Evolutionary conservation across 1,140 invertebrate genomes (phyloP).

Genomic region (Aphis gossypii): DNA sequence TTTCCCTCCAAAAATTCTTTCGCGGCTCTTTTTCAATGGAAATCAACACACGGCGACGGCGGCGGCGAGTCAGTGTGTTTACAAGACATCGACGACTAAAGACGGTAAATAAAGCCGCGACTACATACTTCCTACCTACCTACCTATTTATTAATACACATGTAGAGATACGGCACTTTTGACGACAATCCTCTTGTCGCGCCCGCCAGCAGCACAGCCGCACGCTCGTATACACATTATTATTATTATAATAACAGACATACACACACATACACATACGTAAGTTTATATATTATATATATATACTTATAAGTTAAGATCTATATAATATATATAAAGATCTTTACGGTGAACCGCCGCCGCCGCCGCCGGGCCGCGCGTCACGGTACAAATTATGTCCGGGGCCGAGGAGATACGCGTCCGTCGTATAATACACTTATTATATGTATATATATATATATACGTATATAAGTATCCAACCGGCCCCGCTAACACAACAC

Average conservation of each 20-base stretch:
- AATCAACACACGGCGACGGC: neutral
- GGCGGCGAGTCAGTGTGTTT: too few relatives aligned
- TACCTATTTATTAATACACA: neutral
- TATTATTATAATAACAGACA: conserved; percentile 4
- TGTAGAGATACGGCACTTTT: neutral
- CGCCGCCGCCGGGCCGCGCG: conserved; percentile 46
- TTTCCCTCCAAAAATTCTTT: neutral
- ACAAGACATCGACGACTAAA: too few relatives aligned
- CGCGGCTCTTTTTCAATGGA: neutral
- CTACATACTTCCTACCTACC: neutral
- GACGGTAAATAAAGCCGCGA: neutral
- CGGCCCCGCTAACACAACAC: conserved; percentile 23
- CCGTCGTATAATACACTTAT: conserved; percentile 21
- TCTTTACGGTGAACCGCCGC: conserved; percentile 42
- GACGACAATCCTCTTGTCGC: neutral
- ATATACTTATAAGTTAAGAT: conserved; percentile 20
- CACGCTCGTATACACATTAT: neutral
- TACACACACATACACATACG: neutral
- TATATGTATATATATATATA: conserved; percentile 18
- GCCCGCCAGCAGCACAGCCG: neutral
- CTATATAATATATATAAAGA: conserved; percentile 27
- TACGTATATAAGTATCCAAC: neutral
- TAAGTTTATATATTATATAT: neutral
- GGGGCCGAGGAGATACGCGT: conserved; percentile 50
- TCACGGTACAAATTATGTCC: conserved; percentile 56